Evolutionary conservation across 37 sponge, comb jelly and placozoan genomes (phyloP).

Genomic region (Tethya wilhelma): DNA sequence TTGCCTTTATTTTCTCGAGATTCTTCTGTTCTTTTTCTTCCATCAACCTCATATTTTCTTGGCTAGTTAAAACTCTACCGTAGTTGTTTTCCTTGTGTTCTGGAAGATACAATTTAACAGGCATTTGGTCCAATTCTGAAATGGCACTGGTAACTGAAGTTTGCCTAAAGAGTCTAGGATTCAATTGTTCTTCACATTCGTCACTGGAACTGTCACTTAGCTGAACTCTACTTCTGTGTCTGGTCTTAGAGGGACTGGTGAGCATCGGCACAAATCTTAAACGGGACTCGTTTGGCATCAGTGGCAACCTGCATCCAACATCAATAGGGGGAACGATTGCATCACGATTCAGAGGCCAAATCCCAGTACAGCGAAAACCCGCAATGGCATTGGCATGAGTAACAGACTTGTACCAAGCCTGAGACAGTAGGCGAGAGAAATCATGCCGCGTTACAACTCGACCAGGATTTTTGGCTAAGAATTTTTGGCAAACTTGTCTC

Average conservation of each 20-base stretch:
- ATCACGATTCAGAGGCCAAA: constrained; percentile 32
- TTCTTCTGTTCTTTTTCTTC: constrained; percentile 19
- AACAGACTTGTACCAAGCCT: constrained; percentile 60
- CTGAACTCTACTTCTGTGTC: too few species aligned
- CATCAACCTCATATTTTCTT: not conserved
- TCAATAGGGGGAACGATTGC: not conserved
- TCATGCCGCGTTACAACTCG: constrained; percentile 22
- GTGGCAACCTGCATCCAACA: not conserved
- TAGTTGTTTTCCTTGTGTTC: not conserved
- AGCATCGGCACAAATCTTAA: not conserved
- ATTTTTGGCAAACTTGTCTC: constrained; percentile 36
- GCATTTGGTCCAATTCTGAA: too few species aligned
- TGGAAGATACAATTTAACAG: not conserved
- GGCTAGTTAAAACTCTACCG: constrained; percentile 35
- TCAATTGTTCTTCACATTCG: too few species aligned
- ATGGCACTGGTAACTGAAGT: too few species aligned
- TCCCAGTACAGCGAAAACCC: constrained; percentile 58
- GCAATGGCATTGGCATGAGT: constrained; percentile 36
- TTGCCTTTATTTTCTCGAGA: not conserved
- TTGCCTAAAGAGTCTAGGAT: too few species aligned
- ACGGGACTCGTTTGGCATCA: not conserved
- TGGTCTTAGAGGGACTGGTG: too few species aligned
- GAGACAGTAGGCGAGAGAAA: constrained; percentile 15
- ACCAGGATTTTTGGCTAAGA: constrained; percentile 15
- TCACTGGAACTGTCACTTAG: too few species aligned